Conservation (phyloP, 2,797 vertebrate genomes). For the Coreius guichenoti region DNA sequence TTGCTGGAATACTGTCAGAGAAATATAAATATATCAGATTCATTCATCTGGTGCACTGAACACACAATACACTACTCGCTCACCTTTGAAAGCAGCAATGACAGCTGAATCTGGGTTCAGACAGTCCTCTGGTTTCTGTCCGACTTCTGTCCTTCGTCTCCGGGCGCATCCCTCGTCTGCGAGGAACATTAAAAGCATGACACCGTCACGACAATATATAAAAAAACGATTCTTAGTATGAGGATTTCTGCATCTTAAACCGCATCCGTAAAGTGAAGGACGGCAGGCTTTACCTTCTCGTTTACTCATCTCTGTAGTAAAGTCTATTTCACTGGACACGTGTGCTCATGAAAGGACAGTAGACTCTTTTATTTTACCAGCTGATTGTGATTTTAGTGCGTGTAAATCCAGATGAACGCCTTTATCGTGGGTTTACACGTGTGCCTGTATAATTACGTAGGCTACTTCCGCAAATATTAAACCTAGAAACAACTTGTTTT, state of each 20-base stretch:
- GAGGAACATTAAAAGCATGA: neutral
- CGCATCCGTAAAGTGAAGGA: neutral
- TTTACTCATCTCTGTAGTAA: constrained; percentile 29
- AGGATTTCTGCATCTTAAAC: neutral
- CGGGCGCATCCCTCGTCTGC: constrained; percentile 80
- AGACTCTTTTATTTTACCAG: neutral
- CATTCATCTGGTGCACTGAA: neutral
- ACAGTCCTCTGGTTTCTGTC: constrained; percentile 73
- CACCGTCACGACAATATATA: too few species aligned
- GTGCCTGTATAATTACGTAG: neutral
- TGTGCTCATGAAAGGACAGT: neutral
- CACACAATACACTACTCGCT: neutral
- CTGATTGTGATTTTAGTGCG: neutral
- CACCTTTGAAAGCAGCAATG: constrained; percentile 86
- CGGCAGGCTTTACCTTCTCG: neutral
- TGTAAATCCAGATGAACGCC: constrained; percentile 8
- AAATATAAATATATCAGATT: neutral
- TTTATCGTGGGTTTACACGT: neutral
- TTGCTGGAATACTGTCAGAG: constrained; percentile 87
- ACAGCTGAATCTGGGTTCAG: constrained; percentile 75
- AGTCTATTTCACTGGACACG: neutral
- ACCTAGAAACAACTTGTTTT: neutral
- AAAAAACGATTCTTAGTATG: neutral
- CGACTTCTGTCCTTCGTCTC: constrained; percentile 82
- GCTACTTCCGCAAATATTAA: neutral